Evolutionary conservation across 2,797 vertebrate genomes (phyloP).

Genomic region (Kryptolebias ocellatus): DNA sequence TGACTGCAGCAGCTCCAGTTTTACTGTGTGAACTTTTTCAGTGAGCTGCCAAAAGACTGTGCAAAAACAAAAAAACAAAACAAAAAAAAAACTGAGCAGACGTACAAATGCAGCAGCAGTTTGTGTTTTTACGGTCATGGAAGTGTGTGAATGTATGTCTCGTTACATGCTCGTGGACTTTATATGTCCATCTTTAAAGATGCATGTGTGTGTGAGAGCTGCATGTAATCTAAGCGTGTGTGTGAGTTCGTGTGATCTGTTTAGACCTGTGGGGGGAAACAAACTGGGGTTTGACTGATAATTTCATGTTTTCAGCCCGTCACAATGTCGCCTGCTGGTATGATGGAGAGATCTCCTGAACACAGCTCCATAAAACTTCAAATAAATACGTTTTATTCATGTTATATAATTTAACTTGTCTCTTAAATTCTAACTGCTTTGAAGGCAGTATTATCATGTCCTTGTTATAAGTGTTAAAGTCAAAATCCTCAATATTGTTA

Average conservation of each 20-base stretch:
- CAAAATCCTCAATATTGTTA: no score
- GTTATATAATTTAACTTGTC: no score
- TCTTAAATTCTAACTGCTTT: no score
- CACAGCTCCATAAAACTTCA: background rate
- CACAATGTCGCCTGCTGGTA: constrained; percentile 20
- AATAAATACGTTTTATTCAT: background rate
- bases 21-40: constrained; percentile 46
- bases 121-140: constrained; percentile 47
- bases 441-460: no score
- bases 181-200: constrained; percentile 14
- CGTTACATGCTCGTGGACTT: constrained; percentile 1
- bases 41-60: constrained; percentile 61
- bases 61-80: constrained; percentile 30
- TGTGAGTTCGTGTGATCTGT: constrained; percentile 5
- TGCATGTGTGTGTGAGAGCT: constrained; percentile 20
- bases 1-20: constrained; percentile 50
- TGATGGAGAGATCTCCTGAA: constrained; percentile 48
- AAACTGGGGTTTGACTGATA: constrained; percentile 56
- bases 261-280: constrained; percentile 21
- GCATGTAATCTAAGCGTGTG: constrained; percentile 28
- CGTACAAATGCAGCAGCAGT: constrained; percentile 69
- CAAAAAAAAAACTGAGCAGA: constrained; percentile 53
- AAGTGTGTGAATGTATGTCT: constrained; percentile 14
- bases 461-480: no score
- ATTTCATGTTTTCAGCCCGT: background rate